Percentiles rank a stretch among this genome's conserved stretches.
Evolutionary conservation across 2,797 vertebrate genomes (phyloP).

Genomic region (Eidolon dupreanum): DNA sequence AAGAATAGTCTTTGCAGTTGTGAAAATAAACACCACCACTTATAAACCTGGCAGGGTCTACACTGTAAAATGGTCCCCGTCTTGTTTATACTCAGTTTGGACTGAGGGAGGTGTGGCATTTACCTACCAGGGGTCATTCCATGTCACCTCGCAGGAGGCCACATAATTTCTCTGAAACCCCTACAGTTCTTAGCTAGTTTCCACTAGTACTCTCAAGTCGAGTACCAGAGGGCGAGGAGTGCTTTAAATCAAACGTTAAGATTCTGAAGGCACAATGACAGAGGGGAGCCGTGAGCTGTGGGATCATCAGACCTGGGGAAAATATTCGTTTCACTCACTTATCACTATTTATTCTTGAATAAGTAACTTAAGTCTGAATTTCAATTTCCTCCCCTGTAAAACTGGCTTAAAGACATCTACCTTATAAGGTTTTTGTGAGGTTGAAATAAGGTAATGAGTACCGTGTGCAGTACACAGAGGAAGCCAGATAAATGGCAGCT

Average conservation of each 20-base stretch:
- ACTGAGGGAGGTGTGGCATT: not conserved
- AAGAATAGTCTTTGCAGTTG: not conserved
- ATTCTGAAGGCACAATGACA: not conserved
- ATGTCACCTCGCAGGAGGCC: not conserved
- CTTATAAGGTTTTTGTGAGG: not conserved
- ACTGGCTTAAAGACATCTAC: not conserved
- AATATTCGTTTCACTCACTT: not conserved
- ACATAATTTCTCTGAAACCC: not conserved
- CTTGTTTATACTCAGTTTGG: conserved; percentile 25
- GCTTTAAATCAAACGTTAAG: not conserved
- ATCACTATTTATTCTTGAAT: not conserved
- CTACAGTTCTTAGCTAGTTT: not conserved
- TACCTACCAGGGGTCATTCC: not conserved
- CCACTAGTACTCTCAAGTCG: not conserved
- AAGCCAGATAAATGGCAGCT: not conserved
- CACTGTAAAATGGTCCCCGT: not conserved
- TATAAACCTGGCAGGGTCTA: not conserved
- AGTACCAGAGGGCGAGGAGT: not conserved
- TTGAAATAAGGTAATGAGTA: not conserved
- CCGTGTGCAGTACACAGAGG: not conserved
- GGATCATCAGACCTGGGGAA: not conserved
- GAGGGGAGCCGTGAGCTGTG: not conserved
- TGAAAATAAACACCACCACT: conserved; percentile 12
- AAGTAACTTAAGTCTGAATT: not conserved
- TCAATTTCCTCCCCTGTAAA: not conserved